phyloP scores from a whole-genome alignment of 2,113 vertebrate species.

The Mixornis gularis region DNA sequence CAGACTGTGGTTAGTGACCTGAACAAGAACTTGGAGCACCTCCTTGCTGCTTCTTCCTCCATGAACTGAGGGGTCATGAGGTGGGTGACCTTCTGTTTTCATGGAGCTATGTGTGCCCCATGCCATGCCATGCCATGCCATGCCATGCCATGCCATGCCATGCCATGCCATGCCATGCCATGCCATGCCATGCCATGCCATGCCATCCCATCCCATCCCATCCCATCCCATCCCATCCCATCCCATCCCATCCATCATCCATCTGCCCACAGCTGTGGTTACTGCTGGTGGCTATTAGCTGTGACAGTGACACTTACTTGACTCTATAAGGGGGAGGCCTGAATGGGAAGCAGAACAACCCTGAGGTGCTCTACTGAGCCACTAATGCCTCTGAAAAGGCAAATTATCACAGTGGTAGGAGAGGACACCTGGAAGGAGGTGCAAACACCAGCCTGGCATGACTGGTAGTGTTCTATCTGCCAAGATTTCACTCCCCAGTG shows the following conservation, averaged over 20 bases:
- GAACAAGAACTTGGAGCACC: not conserved
- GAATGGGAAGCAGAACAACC: not conserved
- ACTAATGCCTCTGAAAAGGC: not conserved
- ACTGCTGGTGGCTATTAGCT: not conserved
- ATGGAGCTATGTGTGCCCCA: not conserved
- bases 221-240: not conserved
- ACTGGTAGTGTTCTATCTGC: not conserved
- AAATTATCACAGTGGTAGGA: not conserved
- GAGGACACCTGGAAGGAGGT: not conserved
- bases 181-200: not conserved
- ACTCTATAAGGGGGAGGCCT: not conserved
- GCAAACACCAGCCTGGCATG: not conserved
- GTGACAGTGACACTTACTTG: not conserved
- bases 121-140: not conserved
- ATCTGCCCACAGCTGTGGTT: not conserved
- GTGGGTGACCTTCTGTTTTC: not conserved
- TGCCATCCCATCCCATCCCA: not conserved
- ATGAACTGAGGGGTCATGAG: not conserved
- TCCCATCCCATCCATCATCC: not conserved
- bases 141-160: not conserved
- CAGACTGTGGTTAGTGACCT: not conserved
- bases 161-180: not conserved
- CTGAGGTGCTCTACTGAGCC: not conserved
- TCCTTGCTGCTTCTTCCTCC: not conserved
- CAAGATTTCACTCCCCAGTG: not conserved